A percentile compares a stretch with the other conserved stretches of the same genome.
These are phyloP conservation scores for Erythrolamprus reginae DNA, from an alignment of 2,113 vertebrate genomes.

Conservation along the genomic window DNA sequence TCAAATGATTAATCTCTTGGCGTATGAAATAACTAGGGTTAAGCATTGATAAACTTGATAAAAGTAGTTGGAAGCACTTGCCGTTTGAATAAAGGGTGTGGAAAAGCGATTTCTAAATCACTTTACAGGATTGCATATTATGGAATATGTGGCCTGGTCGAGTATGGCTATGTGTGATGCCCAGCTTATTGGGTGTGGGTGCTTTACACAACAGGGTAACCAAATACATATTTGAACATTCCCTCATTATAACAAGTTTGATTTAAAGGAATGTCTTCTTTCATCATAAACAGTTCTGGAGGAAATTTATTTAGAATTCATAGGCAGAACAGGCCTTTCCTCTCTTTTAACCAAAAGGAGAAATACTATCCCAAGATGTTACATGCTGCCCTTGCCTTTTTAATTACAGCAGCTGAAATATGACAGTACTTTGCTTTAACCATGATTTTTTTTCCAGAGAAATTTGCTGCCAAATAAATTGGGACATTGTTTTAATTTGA, in stretches of 20 bases:
- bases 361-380: neutral
- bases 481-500: neutral
- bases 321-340: neutral
- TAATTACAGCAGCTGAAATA: neutral
- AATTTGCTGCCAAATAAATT: neutral
- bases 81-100: neutral
- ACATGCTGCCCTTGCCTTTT: neutral
- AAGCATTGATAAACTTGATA: neutral
- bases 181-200: neutral
- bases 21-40: neutral
- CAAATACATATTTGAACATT: neutral
- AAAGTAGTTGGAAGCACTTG: neutral
- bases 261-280: neutral
- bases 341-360: neutral
- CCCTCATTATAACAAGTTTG: neutral
- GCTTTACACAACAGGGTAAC: too few species aligned
- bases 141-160: neutral
- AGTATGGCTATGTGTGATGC: neutral
- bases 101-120: neutral
- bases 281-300: neutral
- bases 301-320: neutral
- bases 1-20: neutral
- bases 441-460: neutral
- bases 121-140: neutral
- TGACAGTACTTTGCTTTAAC: neutral